Conservation (phyloP, 2,797 vertebrate genomes). For the Anas bahamensis region DNA sequence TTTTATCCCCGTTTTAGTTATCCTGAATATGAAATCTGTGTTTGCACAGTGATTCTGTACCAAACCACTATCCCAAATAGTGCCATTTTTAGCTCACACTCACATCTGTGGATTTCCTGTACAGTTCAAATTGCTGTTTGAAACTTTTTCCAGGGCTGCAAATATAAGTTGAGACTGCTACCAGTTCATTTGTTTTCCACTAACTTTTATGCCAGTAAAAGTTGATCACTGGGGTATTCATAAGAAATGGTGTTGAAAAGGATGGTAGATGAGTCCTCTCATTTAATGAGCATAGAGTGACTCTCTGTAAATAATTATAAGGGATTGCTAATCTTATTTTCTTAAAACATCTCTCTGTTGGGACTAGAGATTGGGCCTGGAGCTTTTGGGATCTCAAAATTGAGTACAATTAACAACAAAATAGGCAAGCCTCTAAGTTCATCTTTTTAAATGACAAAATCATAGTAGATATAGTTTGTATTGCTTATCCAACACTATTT, state of each 20-base stretch:
- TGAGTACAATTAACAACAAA: background rate
- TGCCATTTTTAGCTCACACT: slow-evolving; percentile 30
- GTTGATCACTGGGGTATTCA: background rate
- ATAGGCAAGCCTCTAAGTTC: background rate
- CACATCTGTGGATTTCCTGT: slow-evolving; percentile 45
- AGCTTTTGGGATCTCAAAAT: background rate
- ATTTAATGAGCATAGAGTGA: background rate
- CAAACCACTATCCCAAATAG: background rate
- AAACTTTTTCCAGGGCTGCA: slow-evolving; percentile 21
- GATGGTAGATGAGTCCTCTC: background rate
- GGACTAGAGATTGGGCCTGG: background rate
- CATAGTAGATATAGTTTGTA: background rate
- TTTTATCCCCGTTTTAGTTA: background rate
- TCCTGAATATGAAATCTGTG: background rate
- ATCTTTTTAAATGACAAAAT: background rate
- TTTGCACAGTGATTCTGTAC: background rate
- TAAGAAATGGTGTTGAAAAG: background rate
- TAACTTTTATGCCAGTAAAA: background rate
- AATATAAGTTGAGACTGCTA: slow-evolving; percentile 1
- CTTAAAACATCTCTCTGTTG: background rate
- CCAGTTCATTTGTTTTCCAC: background rate
- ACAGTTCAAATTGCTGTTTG: background rate
- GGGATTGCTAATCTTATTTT: background rate
- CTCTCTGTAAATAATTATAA: background rate
- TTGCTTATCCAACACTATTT: background rate